Evolutionary conservation across 35 echinoderm and acorn worm species (phyloP).

Genomic region (Lytechinus variegatus): DNA sequence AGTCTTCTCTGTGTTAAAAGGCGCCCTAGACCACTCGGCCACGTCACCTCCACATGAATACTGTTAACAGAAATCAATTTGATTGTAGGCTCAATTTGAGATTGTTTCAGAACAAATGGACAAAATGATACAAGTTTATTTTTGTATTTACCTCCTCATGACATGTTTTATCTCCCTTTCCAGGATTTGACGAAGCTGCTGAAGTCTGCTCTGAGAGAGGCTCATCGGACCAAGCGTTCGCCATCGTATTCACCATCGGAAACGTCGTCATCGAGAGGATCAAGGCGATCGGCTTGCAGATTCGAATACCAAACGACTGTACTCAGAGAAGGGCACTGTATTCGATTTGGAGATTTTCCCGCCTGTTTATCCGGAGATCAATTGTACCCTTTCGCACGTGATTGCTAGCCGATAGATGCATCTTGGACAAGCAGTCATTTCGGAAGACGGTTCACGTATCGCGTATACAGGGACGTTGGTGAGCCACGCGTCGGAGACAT

Average conservation of each 20-base stretch:
- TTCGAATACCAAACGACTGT: constrained; percentile 20
- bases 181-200: background rate
- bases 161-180: background rate
- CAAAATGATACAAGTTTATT: background rate
- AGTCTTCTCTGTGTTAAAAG: no score
- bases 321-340: background rate
- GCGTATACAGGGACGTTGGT: background rate
- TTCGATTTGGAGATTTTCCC: background rate
- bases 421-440: no score
- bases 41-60: no score
- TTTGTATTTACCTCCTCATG: background rate
- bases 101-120: background rate
- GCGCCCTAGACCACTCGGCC: no score
- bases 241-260: background rate
- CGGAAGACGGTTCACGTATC: background rate
- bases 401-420: background rate
- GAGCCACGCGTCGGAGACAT: background rate
- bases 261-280: background rate
- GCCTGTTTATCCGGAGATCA: constrained; percentile 1
- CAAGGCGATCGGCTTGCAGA: background rate
- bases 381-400: background rate
- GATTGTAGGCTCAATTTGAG: no score
- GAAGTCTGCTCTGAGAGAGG: constrained; percentile 21
- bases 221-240: constrained; percentile 14
- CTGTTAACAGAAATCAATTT: no score